These are phyloP conservation scores for Lepus americanus DNA, from an alignment of 2,113 vertebrate species.

Conservation along the genomic window DNA sequence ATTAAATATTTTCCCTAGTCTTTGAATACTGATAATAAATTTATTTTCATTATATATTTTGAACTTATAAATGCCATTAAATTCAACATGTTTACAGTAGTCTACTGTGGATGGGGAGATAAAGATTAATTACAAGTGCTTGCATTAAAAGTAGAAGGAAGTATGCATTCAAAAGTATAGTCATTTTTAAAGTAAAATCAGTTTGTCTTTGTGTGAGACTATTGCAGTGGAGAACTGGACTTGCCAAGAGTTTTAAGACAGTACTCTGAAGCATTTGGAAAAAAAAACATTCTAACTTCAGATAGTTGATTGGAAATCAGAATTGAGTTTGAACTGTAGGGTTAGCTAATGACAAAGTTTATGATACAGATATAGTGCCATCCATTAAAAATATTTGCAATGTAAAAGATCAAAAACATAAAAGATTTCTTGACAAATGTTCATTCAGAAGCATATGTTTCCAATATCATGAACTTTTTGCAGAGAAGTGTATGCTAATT, in stretches of 20 bases:
- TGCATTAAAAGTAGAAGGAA: background rate
- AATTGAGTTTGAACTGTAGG: slow-evolving; percentile 65
- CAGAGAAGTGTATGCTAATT: slow-evolving; percentile 63
- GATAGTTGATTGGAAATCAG: slow-evolving; percentile 52
- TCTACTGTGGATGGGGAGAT: background rate
- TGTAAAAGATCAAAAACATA: slow-evolving; percentile 63
- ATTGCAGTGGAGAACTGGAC: background rate
- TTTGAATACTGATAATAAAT: slow-evolving; percentile 31
- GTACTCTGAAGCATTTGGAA: slow-evolving; percentile 50
- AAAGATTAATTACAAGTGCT: background rate
- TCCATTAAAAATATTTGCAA: slow-evolving; percentile 72
- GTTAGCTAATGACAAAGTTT: slow-evolving; percentile 68
- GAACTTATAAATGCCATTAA: background rate
- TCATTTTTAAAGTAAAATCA: slow-evolving; percentile 8
- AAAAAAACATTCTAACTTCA: slow-evolving; percentile 58
- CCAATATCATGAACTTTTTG: slow-evolving; percentile 69
- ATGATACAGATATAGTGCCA: slow-evolving; percentile 61
- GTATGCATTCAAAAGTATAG: background rate
- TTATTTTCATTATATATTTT: slow-evolving; percentile 41
- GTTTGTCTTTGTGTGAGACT: background rate
- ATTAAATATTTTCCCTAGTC: background rate
- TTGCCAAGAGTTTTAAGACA: background rate
- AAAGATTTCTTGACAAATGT: slow-evolving; percentile 56
- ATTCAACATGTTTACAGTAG: background rate
- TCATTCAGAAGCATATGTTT: slow-evolving; percentile 66